Evolutionary conservation across 2,113 vertebrate species (phyloP), one percentile per base, ranked within the genome.

Genomic region (Pomatorhinus ruficollis): DNA sequence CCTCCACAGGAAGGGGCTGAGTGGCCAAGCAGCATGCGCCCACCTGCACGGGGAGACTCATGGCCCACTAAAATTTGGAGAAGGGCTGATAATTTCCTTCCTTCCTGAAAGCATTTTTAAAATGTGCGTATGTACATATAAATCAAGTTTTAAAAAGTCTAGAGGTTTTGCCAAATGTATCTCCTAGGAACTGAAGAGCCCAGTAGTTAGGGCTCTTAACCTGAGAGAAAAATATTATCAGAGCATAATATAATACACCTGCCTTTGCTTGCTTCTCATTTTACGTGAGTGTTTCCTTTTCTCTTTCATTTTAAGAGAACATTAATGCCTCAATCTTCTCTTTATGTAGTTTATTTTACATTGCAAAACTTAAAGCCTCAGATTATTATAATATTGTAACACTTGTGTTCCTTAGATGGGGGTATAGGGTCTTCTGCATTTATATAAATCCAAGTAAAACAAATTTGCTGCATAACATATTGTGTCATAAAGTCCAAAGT

Each of bases 201-300:
- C 54, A 77, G 37, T 61, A 93, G 91, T 92, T 83, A 80, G 71
- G 39, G 65, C 81, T 92, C 95, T 94, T 95, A 95, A 94, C 82
- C 44, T 47, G 22, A 71, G 59, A 91, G 54, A 63, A 91, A 93
- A 94, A 88, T 86, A 69, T 39, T 70, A 88, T 45, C 72, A 86
- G 56, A 69, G 63, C 27, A 33, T 42, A 94, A 81, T 42, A 39
- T 52, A 75, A 61, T 88, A 35, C 82, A 85, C 74, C 37, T 78
- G 80, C 40, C 63, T 63, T 35, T 81, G 12, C 69, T 83, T 72
- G 35, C 25, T 12, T 89, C 54, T 89, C 52, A 75, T 89, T 89
- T 86, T 76, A 83, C 16, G 24, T 3, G 10, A 80, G 30, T 44
- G 27, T 53, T 96, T 94, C 52, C 77, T 90, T 72, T 78, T 54